Conservation (phyloP, 2,113 vertebrate species). For the Diadophis punctatus region DNA sequence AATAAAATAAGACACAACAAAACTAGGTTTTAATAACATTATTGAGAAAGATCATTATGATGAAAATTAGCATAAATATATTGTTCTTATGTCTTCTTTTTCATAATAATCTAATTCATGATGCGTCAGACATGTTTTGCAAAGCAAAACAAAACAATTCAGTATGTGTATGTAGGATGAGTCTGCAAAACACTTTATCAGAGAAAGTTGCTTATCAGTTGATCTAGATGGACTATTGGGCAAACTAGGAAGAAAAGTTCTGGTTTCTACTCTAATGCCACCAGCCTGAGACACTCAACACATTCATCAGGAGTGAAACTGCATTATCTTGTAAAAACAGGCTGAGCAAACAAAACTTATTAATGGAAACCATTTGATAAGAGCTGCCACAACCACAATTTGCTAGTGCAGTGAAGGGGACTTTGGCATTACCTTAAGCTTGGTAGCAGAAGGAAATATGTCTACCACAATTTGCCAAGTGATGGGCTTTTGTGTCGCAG, state of each 20-base stretch:
- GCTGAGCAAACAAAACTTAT: slow-evolving; percentile 68
- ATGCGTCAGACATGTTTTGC: not conserved
- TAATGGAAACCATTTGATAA: slow-evolving; percentile 65
- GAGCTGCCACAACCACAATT: slow-evolving; percentile 31
- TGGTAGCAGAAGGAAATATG: slow-evolving; percentile 55
- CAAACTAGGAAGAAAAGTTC: slow-evolving; percentile 65
- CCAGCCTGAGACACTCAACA: slow-evolving; percentile 52
- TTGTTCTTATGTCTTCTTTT: not conserved
- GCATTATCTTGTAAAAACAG: slow-evolving; percentile 81
- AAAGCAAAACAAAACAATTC: accelerated
- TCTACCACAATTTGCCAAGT: slow-evolving; percentile 77
- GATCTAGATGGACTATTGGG: not conserved
- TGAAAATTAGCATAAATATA: not conserved
- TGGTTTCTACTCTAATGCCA: slow-evolving; percentile 46
- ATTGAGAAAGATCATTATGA: not conserved
- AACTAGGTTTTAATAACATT: not conserved
- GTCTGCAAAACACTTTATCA: not conserved
- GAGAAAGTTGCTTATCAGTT: slow-evolving; percentile 27
- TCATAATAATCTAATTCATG: not conserved
- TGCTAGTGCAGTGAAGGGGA: slow-evolving; percentile 40
- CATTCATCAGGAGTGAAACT: slow-evolving; percentile 68
- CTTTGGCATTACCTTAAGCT: slow-evolving; percentile 3
- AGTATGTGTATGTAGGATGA: not conserved
- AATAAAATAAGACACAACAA: not conserved
- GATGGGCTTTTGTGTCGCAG: slow-evolving; percentile 74